Evolutionary conservation across 2,113 vertebrate species (phyloP), one percentile per base, ranked within the genome.

Genomic region (Labrus mixtus): DNA sequence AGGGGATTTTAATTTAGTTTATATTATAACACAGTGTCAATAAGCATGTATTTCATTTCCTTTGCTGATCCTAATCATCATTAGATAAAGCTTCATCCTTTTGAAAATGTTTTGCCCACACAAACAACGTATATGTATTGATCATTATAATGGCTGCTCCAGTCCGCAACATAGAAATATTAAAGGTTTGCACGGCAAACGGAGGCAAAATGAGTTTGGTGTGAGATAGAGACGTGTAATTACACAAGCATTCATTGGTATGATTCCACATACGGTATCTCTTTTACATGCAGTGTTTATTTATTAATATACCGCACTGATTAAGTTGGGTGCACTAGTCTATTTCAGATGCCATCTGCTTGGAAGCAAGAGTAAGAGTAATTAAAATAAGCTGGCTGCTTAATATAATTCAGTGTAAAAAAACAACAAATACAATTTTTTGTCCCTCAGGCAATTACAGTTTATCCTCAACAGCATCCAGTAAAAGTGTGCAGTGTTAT

Each of bases 361-460:
- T 72, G 79, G 82, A 82, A 87, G 79, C 51, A 82, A 88, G 75
- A 74, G 84, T 54, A 81, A 65, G 71, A 88, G 88, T 92, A 93
- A 94, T 94, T 93, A 94, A 93, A 93, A 90, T 73, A 73, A 87
- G 88, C 87, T 79, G 68, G 61, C 75, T 81, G 64, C 84, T 91
- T 91, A 92, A 90, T 82, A 89, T 64, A 91, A 93, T 89, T 76
- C 70, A 56, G 50, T 51, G 2, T 16, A 51, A 33, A 63, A 63
- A 68, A 63, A 55, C 65, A 41, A 79, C 41, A 84, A 87, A 81
- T 85, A 80, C 79, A 86, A 91, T 91, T 79, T 85, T 80, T 90
- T 73, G 82, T 76, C 68, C 63, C 60, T 74, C 69, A 72, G 75
- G 63, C 77, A 85, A 84, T 89, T 87, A 78, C 48, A 82, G 75